Conservation (phyloP, 2,113 vertebrate species). For the Bettongia penicillata region DNA sequence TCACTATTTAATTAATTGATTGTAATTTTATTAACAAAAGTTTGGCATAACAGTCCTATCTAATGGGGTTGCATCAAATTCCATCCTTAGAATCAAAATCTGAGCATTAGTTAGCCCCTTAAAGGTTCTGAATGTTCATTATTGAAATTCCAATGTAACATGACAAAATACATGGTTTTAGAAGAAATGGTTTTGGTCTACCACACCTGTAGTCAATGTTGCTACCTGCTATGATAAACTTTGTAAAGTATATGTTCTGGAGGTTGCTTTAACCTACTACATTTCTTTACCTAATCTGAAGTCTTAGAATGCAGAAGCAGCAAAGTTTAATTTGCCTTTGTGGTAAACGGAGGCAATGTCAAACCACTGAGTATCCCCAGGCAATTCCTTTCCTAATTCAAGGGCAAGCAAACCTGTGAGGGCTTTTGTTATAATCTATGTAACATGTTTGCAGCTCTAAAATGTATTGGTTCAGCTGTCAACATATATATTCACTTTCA, state of each 20-base stretch:
- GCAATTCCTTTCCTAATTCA: constrained; percentile 61
- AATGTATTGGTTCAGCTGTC: constrained; percentile 82
- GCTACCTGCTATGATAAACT: constrained; percentile 22
- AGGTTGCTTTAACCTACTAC: background rate
- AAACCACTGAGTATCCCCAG: background rate
- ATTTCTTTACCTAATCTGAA: constrained; percentile 10
- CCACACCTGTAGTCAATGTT: constrained; percentile 44
- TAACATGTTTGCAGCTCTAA: constrained; percentile 82
- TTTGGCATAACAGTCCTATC: constrained; percentile 28
- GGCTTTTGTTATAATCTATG: constrained; percentile 77
- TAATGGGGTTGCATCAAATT: constrained; percentile 54
- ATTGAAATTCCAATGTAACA: constrained; percentile 51
- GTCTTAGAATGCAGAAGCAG: constrained; percentile 4
- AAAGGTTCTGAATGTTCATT: constrained; percentile 32
- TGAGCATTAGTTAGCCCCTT: constrained; percentile 52
- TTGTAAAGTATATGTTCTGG: constrained; percentile 1
- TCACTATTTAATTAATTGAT: constrained; percentile 59
- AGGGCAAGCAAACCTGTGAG: constrained; percentile 77
- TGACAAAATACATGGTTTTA: constrained; percentile 51
- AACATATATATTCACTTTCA: constrained; percentile 83
- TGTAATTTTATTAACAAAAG: constrained; percentile 57
- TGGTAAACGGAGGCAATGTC: constrained; percentile 36
- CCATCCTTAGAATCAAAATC: constrained; percentile 50
- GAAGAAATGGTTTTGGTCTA: constrained; percentile 37
- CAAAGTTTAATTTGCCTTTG: background rate